Evolutionary conservation across 2,888 invertebrate species (phyloP).

Genomic region (Baccha elongata): DNA sequence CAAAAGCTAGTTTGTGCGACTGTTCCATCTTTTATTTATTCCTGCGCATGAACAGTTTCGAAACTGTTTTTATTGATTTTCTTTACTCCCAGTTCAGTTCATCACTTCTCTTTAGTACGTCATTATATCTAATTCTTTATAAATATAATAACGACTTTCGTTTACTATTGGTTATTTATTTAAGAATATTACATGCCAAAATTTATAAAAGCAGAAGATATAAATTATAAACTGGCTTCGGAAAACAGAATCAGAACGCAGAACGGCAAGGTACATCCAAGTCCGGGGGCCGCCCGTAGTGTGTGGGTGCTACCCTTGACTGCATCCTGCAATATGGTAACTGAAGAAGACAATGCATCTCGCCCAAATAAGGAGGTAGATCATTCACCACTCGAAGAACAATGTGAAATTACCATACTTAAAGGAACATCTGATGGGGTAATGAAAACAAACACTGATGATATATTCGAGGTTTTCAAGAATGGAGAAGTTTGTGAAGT

Average conservation of each 20-base stretch:
- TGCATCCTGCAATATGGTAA: constrained; percentile 90
- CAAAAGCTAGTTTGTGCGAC: too few species aligned
- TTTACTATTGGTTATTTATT: too few species aligned
- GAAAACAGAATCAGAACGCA: constrained; percentile 82
- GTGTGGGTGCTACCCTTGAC: constrained; percentile 93
- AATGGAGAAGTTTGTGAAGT: constrained; percentile 93
- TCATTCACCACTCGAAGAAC: constrained; percentile 80
- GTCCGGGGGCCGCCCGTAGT: constrained; percentile 94
- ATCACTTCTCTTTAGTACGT: too few species aligned
- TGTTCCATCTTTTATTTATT: too few species aligned
- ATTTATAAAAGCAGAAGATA: constrained; percentile 9
- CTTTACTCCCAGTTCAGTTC: too few species aligned
- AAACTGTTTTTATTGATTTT: too few species aligned
- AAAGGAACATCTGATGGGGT: constrained; percentile 79
- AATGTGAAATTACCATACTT: constrained; percentile 82
- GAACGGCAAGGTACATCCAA: constrained; percentile 88
- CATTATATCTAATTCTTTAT: too few species aligned
- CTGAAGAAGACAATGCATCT: constrained; percentile 85
- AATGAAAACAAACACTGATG: constrained; percentile 83
- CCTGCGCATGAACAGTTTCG: too few species aligned
- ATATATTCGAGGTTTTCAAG: constrained; percentile 93
- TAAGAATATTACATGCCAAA: background rate
- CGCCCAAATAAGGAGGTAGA: constrained; percentile 81
- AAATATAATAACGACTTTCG: too few species aligned
- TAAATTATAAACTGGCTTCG: constrained; percentile 81